phyloP scores from a whole-genome alignment of 1,140 invertebrate genomes.

The Saxidomus purpurata region DNA sequence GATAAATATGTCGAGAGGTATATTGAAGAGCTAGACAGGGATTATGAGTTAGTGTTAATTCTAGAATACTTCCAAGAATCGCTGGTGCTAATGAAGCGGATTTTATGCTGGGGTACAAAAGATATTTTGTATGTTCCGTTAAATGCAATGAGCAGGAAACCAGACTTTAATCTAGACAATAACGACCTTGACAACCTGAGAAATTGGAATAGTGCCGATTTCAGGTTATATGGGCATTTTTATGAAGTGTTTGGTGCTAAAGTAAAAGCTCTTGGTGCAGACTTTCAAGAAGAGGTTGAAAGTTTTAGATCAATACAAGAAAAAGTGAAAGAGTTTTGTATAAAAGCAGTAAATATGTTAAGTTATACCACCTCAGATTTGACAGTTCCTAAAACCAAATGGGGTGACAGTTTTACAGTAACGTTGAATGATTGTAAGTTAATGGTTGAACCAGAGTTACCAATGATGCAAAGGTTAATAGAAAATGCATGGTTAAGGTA shows the following conservation, averaged over 20 bases:
- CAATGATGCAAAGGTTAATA: constrained; percentile 69
- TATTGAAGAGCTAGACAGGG: constrained; percentile 74
- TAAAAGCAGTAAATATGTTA: not conserved
- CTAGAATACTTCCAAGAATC: constrained; percentile 83
- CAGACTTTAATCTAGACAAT: constrained; percentile 64
- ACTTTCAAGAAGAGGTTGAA: constrained; percentile 74
- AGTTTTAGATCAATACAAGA: constrained; percentile 71
- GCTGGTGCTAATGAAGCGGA: constrained; percentile 77
- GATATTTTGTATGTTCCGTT: constrained; percentile 81
- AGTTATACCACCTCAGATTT: not conserved
- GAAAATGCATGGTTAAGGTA: constrained; percentile 49
- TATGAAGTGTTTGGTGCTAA: constrained; percentile 64
- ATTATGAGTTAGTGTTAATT: constrained; percentile 79
- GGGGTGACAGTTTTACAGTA: constrained; percentile 72
- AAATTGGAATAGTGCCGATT: constrained; percentile 74
- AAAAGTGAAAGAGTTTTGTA: constrained; percentile 71
- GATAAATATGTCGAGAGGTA: constrained; percentile 63
- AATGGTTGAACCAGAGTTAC: constrained; percentile 73
- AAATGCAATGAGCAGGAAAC: constrained; percentile 71
- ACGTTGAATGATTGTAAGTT: constrained; percentile 70
- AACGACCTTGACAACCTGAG: constrained; percentile 63
- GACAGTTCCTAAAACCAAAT: constrained; percentile 59
- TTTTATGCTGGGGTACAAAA: constrained; percentile 80
- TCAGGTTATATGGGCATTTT: constrained; percentile 77
- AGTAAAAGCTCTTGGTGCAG: constrained; percentile 65